phyloP scores from a whole-genome alignment of 2,113 vertebrate species.

The Taxidea taxus region DNA sequence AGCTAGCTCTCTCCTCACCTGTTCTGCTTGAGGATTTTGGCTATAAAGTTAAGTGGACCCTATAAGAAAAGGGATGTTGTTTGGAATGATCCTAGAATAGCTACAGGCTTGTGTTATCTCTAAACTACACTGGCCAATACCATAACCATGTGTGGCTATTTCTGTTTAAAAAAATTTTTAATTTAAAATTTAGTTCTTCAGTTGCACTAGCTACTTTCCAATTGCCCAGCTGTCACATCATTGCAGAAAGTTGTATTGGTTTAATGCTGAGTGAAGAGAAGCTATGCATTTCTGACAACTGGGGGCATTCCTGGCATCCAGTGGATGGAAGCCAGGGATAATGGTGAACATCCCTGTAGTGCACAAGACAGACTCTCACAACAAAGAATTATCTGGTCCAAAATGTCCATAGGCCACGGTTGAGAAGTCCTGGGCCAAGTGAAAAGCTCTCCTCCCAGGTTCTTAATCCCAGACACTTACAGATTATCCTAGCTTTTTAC shows the following conservation, averaged over 20 bases:
- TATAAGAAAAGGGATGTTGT: background rate
- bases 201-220: background rate
- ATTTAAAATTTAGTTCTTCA: background rate
- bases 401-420: background rate
- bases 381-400: background rate
- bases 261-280: background rate
- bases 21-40: background rate
- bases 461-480: background rate
- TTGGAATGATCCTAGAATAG: background rate
- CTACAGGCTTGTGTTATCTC: background rate
- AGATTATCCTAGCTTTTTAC: background rate
- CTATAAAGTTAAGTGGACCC: background rate
- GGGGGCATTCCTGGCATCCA: background rate
- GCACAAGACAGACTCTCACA: background rate
- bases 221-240: background rate
- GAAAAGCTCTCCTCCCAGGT: background rate
- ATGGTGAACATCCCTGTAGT: background rate
- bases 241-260: background rate
- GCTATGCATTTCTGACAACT: background rate
- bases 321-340: background rate
- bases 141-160: background rate
- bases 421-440: background rate
- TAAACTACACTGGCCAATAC: background rate
- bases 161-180: background rate
- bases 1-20: background rate